These are phyloP conservation scores for Willisornis vidua DNA, from an alignment of 2,113 vertebrate species.

Conservation along the genomic window DNA sequence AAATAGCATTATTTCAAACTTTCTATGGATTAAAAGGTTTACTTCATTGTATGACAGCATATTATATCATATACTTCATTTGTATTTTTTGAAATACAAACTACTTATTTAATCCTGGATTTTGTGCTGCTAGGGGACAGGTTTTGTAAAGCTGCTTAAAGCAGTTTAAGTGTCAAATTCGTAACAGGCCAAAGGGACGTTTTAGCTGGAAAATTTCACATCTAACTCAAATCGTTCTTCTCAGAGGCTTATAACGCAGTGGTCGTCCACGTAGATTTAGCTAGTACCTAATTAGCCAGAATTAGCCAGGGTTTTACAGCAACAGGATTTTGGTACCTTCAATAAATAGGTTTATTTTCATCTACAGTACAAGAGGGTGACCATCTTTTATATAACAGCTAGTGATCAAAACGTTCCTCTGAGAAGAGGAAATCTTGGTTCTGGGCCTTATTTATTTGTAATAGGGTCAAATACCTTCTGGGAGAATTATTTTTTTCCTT, in stretches of 20 bases:
- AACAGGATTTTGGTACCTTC: background rate
- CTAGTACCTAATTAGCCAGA: background rate
- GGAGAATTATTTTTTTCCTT: background rate
- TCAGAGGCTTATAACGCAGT: background rate
- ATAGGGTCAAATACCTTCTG: background rate
- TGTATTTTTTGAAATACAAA: background rate
- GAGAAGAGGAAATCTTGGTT: background rate
- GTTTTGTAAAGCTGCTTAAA: background rate
- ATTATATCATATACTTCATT: background rate
- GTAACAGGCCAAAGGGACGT: background rate
- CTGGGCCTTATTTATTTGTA: background rate
- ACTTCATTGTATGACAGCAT: background rate
- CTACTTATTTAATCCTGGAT: background rate
- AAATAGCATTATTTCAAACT: background rate
- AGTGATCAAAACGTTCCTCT: background rate
- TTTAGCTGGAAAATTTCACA: background rate
- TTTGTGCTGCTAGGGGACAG: background rate
- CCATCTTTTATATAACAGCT: background rate
- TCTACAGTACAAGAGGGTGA: background rate
- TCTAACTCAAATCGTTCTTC: background rate
- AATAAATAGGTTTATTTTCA: background rate
- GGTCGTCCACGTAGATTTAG: background rate
- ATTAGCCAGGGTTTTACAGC: background rate
- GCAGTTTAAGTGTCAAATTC: background rate
- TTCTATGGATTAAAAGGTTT: background rate